These are phyloP conservation scores for Aphodius granarius DNA, from an alignment of 2,888 invertebrate species.

Conservation along the genomic window DNA sequence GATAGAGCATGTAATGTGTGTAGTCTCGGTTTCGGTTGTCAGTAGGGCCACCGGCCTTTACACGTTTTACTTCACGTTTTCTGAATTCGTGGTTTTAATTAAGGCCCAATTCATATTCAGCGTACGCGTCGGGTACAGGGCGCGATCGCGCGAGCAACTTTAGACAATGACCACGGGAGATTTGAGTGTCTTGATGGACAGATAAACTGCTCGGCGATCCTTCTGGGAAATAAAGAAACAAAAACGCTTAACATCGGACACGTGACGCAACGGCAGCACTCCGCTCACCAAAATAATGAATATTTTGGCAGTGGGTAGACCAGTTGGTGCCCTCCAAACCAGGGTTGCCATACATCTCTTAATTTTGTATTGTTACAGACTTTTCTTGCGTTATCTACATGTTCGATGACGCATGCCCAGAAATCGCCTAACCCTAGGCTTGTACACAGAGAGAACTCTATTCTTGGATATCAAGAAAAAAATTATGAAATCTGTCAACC, in stretches of 20 bases:
- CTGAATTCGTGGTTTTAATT: constrained; percentile 9
- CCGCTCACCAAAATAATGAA: constrained; percentile 5
- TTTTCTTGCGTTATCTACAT: too few species aligned
- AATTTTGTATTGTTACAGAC: too few species aligned
- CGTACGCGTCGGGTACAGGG: not conserved
- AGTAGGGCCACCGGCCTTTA: not conserved
- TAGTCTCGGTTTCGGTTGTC: not conserved
- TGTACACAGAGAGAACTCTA: too few species aligned
- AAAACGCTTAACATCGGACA: constrained; percentile 4
- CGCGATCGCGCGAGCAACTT: constrained; percentile 21
- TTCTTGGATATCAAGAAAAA: too few species aligned
- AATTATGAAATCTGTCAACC: too few species aligned
- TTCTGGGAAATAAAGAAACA: constrained; percentile 33
- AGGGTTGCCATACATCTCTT: too few species aligned
- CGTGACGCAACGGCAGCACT: not conserved
- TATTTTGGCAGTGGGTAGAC: not conserved
- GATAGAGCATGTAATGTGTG: not conserved
- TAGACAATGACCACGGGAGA: constrained; percentile 33
- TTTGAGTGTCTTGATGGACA: constrained; percentile 33
- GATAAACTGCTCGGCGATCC: constrained; percentile 34
- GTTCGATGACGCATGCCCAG: too few species aligned
- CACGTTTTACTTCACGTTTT: not conserved
- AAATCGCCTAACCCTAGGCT: too few species aligned
- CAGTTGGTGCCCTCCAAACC: not conserved
- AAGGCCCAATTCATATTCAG: constrained; percentile 14